Percentiles rank a stretch among this genome's conserved stretches.
Evolutionary conservation across 1,140 invertebrate species (phyloP).

Genomic region (Drosophila pallidifrons): DNA sequence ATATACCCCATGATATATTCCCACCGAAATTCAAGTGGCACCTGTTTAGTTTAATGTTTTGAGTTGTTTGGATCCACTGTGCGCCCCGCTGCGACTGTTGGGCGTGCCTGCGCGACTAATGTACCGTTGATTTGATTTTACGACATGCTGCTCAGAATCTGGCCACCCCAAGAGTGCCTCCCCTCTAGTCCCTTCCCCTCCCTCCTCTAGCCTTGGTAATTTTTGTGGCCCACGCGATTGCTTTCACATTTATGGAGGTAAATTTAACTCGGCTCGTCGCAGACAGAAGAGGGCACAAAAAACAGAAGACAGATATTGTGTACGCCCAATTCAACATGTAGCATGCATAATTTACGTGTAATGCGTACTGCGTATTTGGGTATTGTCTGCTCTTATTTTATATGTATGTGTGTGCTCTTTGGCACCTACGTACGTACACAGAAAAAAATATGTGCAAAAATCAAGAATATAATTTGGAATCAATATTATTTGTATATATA

Average conservation of each 20-base stretch:
- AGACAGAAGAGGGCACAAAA: background rate
- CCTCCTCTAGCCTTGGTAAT: constrained; percentile 11
- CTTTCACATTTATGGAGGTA: constrained; percentile 42
- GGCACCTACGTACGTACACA: constrained; percentile 4
- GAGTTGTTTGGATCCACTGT: constrained; percentile 6
- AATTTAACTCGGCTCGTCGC: constrained; percentile 17
- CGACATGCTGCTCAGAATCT: constrained; percentile 39
- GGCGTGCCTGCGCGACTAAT: constrained; percentile 52
- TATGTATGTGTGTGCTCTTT: constrained; percentile 2
- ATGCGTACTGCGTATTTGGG: constrained; percentile 6
- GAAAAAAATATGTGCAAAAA: background rate
- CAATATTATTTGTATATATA: no score
- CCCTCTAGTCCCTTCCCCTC: background rate
- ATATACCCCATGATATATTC: no score
- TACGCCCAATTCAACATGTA: constrained; percentile 38
- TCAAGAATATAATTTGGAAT: no score
- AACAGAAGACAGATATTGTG: background rate
- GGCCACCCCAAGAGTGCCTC: background rate
- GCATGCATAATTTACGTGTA: constrained; percentile 51
- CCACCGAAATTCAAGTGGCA: no score
- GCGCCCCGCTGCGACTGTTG: background rate
- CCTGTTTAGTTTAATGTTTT: background rate
- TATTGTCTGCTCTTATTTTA: background rate
- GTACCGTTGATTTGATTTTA: constrained; percentile 75
- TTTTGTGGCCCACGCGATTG: constrained; percentile 47